These are phyloP conservation scores for Nasonia vitripennis DNA, from an alignment of 1,140 invertebrate genomes.

Conservation along the genomic window DNA sequence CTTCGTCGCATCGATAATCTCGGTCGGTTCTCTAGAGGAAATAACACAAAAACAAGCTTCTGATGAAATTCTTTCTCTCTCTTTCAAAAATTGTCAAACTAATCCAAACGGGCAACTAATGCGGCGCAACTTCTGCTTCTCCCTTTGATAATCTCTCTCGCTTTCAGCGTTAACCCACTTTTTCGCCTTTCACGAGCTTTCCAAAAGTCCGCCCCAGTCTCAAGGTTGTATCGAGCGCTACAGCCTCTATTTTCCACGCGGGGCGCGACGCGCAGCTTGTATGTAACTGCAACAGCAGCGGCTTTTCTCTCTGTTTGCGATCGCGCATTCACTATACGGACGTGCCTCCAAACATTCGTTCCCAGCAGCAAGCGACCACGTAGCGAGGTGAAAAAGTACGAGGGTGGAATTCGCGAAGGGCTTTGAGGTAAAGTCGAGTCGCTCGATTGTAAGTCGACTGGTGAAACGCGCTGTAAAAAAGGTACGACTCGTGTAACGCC, in stretches of 20 bases:
- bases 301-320: constrained; percentile 17
- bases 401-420: constrained; percentile 29
- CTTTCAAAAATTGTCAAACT: too few relatives aligned
- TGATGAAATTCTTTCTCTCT: too few relatives aligned
- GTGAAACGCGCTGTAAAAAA: constrained; percentile 8
- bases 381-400: constrained; percentile 8
- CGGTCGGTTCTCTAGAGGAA: too few relatives aligned
- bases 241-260: constrained; percentile 3
- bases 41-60: too few relatives aligned
- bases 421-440: constrained; percentile 30
- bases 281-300: constrained; percentile 4
- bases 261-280: constrained; percentile 6
- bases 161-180: background rate
- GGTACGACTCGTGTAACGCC: too few relatives aligned
- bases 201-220: background rate
- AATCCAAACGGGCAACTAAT: too few relatives aligned
- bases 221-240: background rate
- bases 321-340: constrained; percentile 8
- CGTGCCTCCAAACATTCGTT: constrained; percentile 38
- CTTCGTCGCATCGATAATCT: too few relatives aligned
- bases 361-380: background rate
- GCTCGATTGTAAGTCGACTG: constrained; percentile 36
- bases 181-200: background rate
- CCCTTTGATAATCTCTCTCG: too few relatives aligned
- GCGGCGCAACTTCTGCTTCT: too few relatives aligned